A percentile compares a stretch with the other conserved stretches of the same genome.
Conservation (phyloP, 2,113 vertebrate species). For the Pontoporia blainvillei region DNA sequence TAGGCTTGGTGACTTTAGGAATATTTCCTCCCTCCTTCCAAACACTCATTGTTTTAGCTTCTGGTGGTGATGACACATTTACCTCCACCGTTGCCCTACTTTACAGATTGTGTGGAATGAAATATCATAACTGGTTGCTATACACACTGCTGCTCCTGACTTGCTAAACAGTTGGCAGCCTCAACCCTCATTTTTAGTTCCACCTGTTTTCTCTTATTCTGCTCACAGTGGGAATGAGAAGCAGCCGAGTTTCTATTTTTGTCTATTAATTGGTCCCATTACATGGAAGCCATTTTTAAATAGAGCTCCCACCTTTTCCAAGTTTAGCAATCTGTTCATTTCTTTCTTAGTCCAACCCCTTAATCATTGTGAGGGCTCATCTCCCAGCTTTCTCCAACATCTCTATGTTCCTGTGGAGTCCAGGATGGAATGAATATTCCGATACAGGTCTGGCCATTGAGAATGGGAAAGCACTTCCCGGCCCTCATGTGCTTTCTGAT, state of each 20-base stretch:
- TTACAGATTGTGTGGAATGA: not conserved
- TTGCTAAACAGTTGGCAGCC: slow-evolving; percentile 44
- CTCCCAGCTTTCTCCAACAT: not conserved
- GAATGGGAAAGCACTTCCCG: not conserved
- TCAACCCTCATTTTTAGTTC: slow-evolving; percentile 20
- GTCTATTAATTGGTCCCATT: slow-evolving; percentile 55
- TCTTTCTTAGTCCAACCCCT: slow-evolving; percentile 25
- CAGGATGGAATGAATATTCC: not conserved
- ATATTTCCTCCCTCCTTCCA: not conserved
- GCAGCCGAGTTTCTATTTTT: slow-evolving; percentile 53
- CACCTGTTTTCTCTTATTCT: slow-evolving; percentile 57
- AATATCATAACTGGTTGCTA: not conserved
- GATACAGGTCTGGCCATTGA: not conserved
- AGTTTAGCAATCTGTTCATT: slow-evolving; percentile 46
- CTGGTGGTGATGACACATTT: not conserved
- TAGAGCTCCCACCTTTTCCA: slow-evolving; percentile 32
- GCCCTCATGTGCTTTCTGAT: not conserved
- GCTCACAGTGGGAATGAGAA: slow-evolving; percentile 37
- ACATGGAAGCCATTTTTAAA: slow-evolving; percentile 52
- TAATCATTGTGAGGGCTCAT: not conserved
- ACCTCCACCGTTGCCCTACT: not conserved
- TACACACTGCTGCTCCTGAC: not conserved
- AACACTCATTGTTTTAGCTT: not conserved
- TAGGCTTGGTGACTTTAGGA: not conserved
- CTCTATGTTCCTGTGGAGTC: not conserved